Evolutionary conservation across 2,888 invertebrate genomes (phyloP), one percentile per base, ranked within the genome.

Genomic region (Oxycera nigricornis): DNA sequence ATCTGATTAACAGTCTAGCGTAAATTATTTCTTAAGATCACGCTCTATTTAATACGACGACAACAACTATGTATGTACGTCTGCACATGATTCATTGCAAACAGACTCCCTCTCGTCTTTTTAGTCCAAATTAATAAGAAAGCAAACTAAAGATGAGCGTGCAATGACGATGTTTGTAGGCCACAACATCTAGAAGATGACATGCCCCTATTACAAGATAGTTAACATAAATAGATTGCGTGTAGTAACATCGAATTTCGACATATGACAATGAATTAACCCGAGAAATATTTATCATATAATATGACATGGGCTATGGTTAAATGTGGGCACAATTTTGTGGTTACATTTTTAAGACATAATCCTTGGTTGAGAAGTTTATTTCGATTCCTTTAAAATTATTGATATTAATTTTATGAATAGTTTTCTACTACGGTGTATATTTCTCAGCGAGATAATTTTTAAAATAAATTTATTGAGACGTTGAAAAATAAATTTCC

Each of bases 1-100:
- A 62, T 20, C 31, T 35, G 31, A 62, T 62, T 20, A 62, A 31
- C 22, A 6, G 20, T 35, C 20, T 2, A 31, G 11, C 17, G 62
- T 35, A 31, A 20, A 62, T 17, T 9, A 35, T 62, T 62, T 62
- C 62, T 31, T 35, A 62, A 62, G 31, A 17, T 14, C 62, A 35
- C 35, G 35, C 62, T 62, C 62, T 35, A 62, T 4, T 62, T 62
- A 62, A 62, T 22, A 3, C 31, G 9, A 35, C 17, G 22, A 24
- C 52, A 55, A 22, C 35, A 35, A 11, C 35, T 35, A n/a, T n/a
- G n/a, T n/a, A n/a, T n/a, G n/a, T n/a, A n/a, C 17, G 46, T 3
- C 4, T 46, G 46, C 46, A 46, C 11, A 46, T 17, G 46, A 3
- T n/a, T n/a, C n/a, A 11, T 35, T 35, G 35, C 6, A 46, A n/a